Evolutionary conservation across 1,140 invertebrate species (phyloP), one percentile per base, ranked within the genome.

Genomic region (Pseudomyrmex concolor): DNA sequence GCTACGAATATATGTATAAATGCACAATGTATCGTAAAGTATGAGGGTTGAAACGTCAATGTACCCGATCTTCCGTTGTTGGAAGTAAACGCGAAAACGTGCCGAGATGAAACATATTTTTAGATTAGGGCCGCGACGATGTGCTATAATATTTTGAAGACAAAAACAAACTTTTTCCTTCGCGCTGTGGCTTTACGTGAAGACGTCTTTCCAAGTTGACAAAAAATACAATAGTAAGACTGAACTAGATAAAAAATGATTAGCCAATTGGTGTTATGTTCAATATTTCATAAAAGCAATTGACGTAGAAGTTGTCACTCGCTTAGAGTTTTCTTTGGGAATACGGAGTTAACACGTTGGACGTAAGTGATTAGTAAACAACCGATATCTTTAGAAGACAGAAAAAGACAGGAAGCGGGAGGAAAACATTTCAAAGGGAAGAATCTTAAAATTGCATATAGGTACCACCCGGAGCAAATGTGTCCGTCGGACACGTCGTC

Each of bases 1-100:
- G 88, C 88, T 86, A 71, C 81, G 89, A 92, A 92, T 92, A 89
- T 88, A 85, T 89, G 90, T 90, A 80, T 63, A 72, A 12, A 74
- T 59, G 48, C 45, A 43, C 57, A 55, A 57, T 57, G 9, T 34
- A 34, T 10, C 12, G 45, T 17, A 45, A 59, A 25, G 68, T 2
- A n/a, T 17, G 15, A 25, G 50, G 64, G 34, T 50, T 71, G 71
- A 71, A 59, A 59, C 57, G 51, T 78, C 25, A 64, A 51, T 71
- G 71, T 12, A 22, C 43, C 48, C 43, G 54, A 70, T 80, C 10
- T 50, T 25, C 66, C 12, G 1, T 50, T 78, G 51, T 50, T n/a
- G n/a, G 66, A 59, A 4, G 48, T 54, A 19, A 51, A 19, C 10
- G 48, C 12, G 62, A 71, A 34, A 68, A 71, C 8, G 66, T 19